Conservation (phyloP, 2,797 vertebrate species). For the Trematomus bernacchii region DNA sequence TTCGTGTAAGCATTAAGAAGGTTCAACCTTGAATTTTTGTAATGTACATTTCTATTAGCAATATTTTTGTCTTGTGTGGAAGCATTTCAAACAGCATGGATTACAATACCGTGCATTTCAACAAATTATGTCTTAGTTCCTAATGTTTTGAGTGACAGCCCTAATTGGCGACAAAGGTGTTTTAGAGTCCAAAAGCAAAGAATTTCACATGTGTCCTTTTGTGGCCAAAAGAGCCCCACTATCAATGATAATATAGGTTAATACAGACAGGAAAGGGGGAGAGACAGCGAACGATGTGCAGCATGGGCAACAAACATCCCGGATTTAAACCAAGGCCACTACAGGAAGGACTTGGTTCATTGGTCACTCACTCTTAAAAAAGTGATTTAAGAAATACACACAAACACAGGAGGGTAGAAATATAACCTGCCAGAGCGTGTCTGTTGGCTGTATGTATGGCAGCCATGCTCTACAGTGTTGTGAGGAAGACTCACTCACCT, state of each 20-base stretch:
- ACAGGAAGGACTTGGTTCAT: no score
- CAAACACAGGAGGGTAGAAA: neutral
- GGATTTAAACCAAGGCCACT: no score
- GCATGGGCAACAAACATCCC: no score
- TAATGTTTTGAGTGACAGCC: neutral
- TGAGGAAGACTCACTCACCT: constrained; percentile 27
- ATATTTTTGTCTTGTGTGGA: neutral
- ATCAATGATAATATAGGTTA: no score
- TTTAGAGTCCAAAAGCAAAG: neutral
- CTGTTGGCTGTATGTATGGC: constrained; percentile 22
- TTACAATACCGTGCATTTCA: neutral
- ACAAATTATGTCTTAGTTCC: neutral
- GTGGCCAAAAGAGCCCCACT: no score
- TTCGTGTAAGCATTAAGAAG: neutral
- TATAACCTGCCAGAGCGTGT: constrained; percentile 20
- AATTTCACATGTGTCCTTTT: neutral
- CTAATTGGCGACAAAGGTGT: neutral
- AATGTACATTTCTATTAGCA: neutral
- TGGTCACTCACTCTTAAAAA: neutral
- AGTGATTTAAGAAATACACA: neutral
- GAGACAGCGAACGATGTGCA: no score
- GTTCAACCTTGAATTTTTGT: no score
- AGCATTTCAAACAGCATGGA: neutral
- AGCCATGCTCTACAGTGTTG: constrained; percentile 22
- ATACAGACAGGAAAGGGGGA: no score